Evolutionary conservation across 2,113 vertebrate genomes (phyloP).

Genomic region (Psittacula cyanocephala): DNA sequence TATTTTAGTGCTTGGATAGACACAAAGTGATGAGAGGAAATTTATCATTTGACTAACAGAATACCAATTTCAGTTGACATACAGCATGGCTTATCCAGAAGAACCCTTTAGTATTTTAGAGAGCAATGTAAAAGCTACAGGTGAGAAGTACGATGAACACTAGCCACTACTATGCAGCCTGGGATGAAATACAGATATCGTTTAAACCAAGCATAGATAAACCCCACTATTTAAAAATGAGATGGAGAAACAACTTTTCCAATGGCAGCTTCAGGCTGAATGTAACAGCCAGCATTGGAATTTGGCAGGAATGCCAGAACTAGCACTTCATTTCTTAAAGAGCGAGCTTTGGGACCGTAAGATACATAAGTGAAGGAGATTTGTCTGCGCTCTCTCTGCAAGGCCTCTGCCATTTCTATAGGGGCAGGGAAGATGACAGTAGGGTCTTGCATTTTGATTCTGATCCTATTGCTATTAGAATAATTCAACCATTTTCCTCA

Average conservation of each 20-base stretch:
- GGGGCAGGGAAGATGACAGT: neutral
- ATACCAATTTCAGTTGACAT: neutral
- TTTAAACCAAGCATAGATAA: neutral
- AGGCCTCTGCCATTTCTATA: neutral
- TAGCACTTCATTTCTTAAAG: neutral
- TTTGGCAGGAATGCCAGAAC: neutral
- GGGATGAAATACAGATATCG: neutral
- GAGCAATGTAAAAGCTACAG: neutral
- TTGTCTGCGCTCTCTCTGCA: neutral
- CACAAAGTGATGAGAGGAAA: neutral
- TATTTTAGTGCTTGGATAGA: neutral
- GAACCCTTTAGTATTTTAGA: neutral
- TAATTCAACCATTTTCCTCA: neutral
- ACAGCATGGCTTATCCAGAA: neutral
- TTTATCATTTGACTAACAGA: neutral
- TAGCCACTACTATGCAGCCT: neutral
- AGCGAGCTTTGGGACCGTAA: neutral
- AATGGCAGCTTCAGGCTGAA: neutral
- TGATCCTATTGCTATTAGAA: neutral
- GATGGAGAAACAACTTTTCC: neutral
- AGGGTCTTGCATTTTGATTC: slow-evolving; percentile 2
- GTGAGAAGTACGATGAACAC: neutral
- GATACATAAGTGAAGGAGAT: neutral
- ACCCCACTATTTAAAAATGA: neutral
- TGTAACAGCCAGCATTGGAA: neutral